Evolutionary conservation across 2,113 vertebrate genomes (phyloP), one percentile per base, ranked within the genome.

Genomic region (Python bivittatus): DNA sequence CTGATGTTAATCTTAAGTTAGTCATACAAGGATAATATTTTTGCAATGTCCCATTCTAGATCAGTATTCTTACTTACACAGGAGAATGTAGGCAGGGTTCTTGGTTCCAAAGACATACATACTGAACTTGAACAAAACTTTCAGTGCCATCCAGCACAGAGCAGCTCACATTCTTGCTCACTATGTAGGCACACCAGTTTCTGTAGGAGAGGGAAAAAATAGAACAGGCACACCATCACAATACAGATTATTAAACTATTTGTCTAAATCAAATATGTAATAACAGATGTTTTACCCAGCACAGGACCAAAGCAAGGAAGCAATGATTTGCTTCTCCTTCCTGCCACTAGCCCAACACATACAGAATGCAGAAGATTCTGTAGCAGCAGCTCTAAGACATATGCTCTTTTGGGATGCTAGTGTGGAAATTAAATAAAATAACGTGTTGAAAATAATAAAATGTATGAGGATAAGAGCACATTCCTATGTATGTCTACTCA

Each of bases 171-270:
- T 99, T 99, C 97, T 97, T 99, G 95, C 98, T 98, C 97, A 99
- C 98, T 0, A 99, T 98, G 94, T 98, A 98, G 29, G 99, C 99
- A 96, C 99, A 99, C 99, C 98, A 99, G 97, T 99, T 99, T 97
- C 99, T 99, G 96, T 57, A 95, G 60, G 86, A 0, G 79, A 87
- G 85, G 88, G 94, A 89, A 94, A 15, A 54, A 88, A 23, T 52
- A 64, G 93, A 52, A 89, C 83, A 86, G 42, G 1, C 60, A 6
- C 38, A 2, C 38, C 1, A 79, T 92, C 1, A 92, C 92, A 91
- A 88, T 88, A 90, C 64, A 90, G 48, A 48, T 20, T 17, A 88
- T 64, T 29, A 38, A 4, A 17, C 20, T 6, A 0, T 33, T 17
- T 29, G 15, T 58, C 0, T n/a, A 42, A 48, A 79, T 72, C 68